A percentile compares a stretch with the other conserved stretches of the same genome.
Evolutionary conservation across 2,797 vertebrate species (phyloP).

Genomic region (Craterocephalus amniculus): DNA sequence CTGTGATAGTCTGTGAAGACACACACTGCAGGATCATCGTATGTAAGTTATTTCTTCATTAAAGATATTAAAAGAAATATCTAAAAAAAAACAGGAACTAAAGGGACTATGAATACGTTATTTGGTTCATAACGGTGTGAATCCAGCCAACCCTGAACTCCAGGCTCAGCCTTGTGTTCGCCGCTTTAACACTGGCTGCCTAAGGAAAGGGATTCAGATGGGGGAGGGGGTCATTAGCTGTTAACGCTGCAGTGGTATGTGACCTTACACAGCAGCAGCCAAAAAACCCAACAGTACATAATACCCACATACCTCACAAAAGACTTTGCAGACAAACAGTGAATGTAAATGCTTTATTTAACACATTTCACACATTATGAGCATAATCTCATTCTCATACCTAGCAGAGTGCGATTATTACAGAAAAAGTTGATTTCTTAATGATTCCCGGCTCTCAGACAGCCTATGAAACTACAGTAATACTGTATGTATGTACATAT

Average conservation of each 20-base stretch:
- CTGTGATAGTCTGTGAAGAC: no score
- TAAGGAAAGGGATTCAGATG: constrained; percentile 34
- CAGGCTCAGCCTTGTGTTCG: constrained; percentile 24
- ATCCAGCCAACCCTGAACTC: constrained; percentile 13
- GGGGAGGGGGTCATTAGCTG: constrained; percentile 34
- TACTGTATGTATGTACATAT: constrained; percentile 39
- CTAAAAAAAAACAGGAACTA: background rate
- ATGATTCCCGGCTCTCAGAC: constrained; percentile 49
- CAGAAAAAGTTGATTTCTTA: constrained; percentile 52
- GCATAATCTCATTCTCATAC: constrained; percentile 46
- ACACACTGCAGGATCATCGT: no score
- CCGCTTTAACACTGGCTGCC: constrained; percentile 35
- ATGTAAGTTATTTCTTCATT: no score
- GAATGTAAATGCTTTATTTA: constrained; percentile 67
- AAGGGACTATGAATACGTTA: no score
- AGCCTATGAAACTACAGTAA: constrained; percentile 53
- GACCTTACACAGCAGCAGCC: constrained; percentile 54
- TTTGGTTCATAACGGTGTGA: constrained; percentile 43
- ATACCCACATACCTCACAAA: constrained; percentile 1
- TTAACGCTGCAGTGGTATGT: constrained; percentile 69
- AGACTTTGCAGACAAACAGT: constrained; percentile 3
- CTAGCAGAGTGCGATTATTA: constrained; percentile 70
- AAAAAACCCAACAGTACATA: background rate
- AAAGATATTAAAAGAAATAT: background rate
- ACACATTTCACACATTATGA: constrained; percentile 66